These are phyloP conservation scores for Cochlearius cochlearius DNA, from an alignment of 2,113 vertebrate genomes.

Conservation along the genomic window DNA sequence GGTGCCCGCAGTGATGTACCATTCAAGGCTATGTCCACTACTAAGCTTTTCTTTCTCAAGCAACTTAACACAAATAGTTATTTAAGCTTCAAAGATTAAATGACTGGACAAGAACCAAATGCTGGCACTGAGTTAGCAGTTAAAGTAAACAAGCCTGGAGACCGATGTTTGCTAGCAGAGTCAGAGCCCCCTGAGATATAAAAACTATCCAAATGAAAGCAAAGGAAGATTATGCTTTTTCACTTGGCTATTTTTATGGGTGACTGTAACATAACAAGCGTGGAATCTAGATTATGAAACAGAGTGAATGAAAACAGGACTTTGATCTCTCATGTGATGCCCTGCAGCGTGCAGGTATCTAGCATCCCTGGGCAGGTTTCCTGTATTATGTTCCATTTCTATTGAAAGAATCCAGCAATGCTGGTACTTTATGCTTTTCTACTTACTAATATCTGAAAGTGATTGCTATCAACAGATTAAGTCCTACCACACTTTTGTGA, in stretches of 20 bases:
- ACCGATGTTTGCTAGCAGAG: neutral
- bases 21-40: neutral
- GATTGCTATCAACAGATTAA: neutral
- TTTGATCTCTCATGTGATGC: neutral
- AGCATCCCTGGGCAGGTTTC: neutral
- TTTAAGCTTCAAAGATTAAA: constrained; percentile 42
- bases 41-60: constrained; percentile 21
- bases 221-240: neutral
- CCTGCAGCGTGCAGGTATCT: neutral
- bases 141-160: constrained; percentile 11
- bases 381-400: neutral
- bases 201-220: neutral
- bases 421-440: neutral
- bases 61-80: constrained; percentile 23
- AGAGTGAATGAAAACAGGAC: neutral
- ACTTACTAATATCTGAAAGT: neutral
- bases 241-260: neutral
- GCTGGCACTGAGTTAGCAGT: constrained; percentile 11
- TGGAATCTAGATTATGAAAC: constrained; percentile 1
- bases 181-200: neutral
- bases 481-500: neutral
- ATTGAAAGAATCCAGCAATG: neutral
- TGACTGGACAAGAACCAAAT: constrained; percentile 29
- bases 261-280: neutral
- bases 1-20: neutral